Evolutionary conservation across 2,113 vertebrate species (phyloP).

Genomic region (Pseudorhombus dupliciocellatus): DNA sequence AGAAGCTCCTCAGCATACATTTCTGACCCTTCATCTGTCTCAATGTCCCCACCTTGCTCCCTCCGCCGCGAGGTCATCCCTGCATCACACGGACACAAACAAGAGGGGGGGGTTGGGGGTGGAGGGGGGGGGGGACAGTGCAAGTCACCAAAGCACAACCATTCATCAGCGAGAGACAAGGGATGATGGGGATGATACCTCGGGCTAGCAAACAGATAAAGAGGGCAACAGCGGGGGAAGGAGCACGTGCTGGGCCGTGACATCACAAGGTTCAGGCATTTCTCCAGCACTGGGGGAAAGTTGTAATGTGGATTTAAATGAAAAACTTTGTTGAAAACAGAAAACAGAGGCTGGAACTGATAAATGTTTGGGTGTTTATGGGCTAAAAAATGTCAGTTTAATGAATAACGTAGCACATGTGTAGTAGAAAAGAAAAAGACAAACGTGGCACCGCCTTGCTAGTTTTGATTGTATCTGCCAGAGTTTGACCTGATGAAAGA

Average conservation of each 20-base stretch:
- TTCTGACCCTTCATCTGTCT: constrained; percentile 71
- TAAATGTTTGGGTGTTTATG: neutral
- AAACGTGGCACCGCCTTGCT: constrained; percentile 1
- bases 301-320: neutral
- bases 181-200: constrained; percentile 59
- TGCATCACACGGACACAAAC: constrained; percentile 64
- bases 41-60: constrained; percentile 54
- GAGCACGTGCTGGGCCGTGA: neutral
- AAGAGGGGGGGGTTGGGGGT: constrained; percentile 22
- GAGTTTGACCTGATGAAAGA: constrained; percentile 21
- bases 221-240: constrained; percentile 16
- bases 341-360: neutral
- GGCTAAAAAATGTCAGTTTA: constrained; percentile 1
- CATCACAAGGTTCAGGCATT: neutral
- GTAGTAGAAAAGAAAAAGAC: constrained; percentile 16
- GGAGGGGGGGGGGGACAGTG: constrained; percentile 1
- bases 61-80: constrained; percentile 62
- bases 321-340: no score
- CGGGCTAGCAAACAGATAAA: constrained; percentile 50
- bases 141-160: constrained; percentile 33
- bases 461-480: constrained; percentile 39
- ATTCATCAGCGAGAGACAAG: constrained; percentile 72
- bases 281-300: neutral
- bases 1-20: constrained; percentile 42
- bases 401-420: constrained; percentile 27